A percentile compares a stretch with the other conserved stretches of the same genome.
phyloP scores from a whole-genome alignment of 1,140 invertebrate species.

The Rhysida immarginata region DNA sequence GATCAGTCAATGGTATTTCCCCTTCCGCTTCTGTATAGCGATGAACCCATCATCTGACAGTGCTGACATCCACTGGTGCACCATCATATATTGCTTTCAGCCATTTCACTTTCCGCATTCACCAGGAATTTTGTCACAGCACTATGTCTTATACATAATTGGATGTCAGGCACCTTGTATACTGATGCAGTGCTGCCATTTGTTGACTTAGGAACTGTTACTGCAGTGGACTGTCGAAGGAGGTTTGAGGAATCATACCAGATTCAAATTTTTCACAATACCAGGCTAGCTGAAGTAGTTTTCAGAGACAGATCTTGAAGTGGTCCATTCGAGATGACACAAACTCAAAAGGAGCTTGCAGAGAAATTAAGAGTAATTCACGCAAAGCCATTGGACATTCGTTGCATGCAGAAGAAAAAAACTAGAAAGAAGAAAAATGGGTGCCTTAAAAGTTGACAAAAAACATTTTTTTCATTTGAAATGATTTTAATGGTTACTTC shows the following conservation, averaged over 20 bases:
- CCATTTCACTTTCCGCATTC: background rate
- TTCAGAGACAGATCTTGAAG: no score
- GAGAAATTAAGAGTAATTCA: no score
- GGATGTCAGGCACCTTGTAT: background rate
- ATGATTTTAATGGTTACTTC: no score
- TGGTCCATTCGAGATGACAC: no score
- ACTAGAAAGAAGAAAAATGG: no score
- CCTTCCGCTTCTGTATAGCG: background rate
- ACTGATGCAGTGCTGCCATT: background rate
- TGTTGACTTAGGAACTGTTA: background rate
- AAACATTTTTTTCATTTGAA: no score
- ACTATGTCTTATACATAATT: background rate
- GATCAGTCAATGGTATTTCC: background rate
- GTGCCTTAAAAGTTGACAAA: no score
- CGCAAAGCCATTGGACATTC: no score
- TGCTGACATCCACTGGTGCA: slow-evolving; percentile 5
- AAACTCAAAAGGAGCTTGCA: no score
- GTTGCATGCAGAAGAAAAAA: no score
- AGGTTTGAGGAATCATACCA: background rate
- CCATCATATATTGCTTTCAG: background rate
- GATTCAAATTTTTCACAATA: background rate
- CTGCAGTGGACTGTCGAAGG: background rate
- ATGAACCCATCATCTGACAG: slow-evolving; percentile 1
- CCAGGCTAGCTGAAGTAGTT: no score
- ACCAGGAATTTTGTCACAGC: slow-evolving; percentile 1